A percentile compares a stretch with the other conserved stretches of the same genome.
Evolutionary conservation across 1,140 invertebrate species (phyloP).

Genomic region (Drosophila nigromelanica): DNA sequence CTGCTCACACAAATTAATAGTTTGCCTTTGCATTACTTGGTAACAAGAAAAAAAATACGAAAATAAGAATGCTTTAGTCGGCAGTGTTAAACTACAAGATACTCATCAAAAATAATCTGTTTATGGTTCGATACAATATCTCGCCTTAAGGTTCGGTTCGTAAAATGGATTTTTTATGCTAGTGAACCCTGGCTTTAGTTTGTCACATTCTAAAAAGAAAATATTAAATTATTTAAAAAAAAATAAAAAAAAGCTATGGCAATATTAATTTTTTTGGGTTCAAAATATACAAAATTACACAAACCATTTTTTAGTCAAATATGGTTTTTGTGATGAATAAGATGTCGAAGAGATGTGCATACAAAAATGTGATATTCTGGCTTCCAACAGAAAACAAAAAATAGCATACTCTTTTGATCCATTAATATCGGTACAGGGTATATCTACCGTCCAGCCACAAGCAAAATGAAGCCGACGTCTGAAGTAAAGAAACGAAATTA

Average conservation of each 20-base stretch:
- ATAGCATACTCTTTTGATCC: neutral
- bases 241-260: too few relatives aligned
- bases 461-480: constrained; percentile 31
- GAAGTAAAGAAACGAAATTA: constrained; percentile 68
- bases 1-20: constrained; percentile 56
- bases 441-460: neutral
- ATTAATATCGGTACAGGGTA: constrained; percentile 1
- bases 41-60: constrained; percentile 24
- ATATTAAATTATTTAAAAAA: too few relatives aligned
- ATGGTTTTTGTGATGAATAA: too few relatives aligned
- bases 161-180: too few relatives aligned
- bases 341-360: too few relatives aligned
- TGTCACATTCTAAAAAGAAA: too few relatives aligned
- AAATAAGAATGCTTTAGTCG: neutral
- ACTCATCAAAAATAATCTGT: neutral
- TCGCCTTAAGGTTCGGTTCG: neutral
- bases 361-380: too few relatives aligned
- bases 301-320: too few relatives aligned
- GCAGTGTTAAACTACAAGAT: neutral
- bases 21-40: constrained; percentile 49
- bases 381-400: too few relatives aligned
- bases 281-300: too few relatives aligned
- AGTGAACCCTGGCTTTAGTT: too few relatives aligned
- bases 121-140: neutral
- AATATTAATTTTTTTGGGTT: too few relatives aligned